Evolutionary conservation across 1,140 invertebrate species (phyloP), one percentile per base, ranked within the genome.

Genomic region (Drosophila ananassae): DNA sequence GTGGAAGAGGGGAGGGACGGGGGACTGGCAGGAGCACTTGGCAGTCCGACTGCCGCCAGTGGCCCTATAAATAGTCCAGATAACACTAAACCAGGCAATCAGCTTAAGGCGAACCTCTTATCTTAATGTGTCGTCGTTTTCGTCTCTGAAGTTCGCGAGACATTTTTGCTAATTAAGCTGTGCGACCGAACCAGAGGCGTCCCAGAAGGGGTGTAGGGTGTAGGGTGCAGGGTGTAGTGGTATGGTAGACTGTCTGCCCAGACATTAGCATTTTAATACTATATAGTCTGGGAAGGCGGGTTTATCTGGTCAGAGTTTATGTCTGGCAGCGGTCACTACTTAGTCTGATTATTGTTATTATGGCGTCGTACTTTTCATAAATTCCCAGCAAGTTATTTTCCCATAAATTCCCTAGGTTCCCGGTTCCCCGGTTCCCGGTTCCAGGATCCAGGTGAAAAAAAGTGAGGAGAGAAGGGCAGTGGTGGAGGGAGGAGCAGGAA

Each of bases 281-380:
- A 39, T 51, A 30, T 10, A 28, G 5, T 6, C 25, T 28, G 6
- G 22, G 66, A 59, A 32, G 53, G 32, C 69, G 80, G 73, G 69
- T 85, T 82, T 85, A 87, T 85, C 82, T 85, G 82, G 64, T 62
- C 82, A 75, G 60, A 85, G 82, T 85, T 85, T 82, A 85, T 85
- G 82, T 85, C 81, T 75, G 81, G 83, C 81, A 87, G 83, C 83
- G 83, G 83, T 89, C 83, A 87, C 83, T 89, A 89, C 83, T 87
- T 89, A 87, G 83, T 87, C 83, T 89, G 84, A 89, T 89, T 87
- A 87, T 87, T 82, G 83, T 89, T 87, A 89, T 87, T 87, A 87
- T 89, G 83, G 83, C 83, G 83, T 83, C 83, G 79, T 82, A 87
- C 83, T 85, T 85, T 85, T 87, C 81, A 87, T 87, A 87, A 89